Base-by-base conservation (phyloP, 2,113 vertebrate species). In the Elephas maximus region DNA sequence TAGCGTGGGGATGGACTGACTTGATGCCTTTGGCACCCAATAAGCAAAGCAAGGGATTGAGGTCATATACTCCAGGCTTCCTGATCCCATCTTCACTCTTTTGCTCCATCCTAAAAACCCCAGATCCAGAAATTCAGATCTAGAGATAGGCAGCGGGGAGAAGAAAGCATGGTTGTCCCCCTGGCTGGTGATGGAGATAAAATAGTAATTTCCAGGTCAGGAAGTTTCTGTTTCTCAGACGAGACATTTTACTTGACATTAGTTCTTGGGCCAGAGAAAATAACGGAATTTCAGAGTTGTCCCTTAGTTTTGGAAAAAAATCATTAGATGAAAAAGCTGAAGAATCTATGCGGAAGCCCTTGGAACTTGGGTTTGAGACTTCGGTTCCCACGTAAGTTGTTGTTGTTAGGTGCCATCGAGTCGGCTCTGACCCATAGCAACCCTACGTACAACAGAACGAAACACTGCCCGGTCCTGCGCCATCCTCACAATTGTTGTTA, bases 231-330 rank as follows among this genome's bases (percentile, higher is more conserved):
- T 92, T 91, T 92, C 81, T 63, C 20, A 80, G 24, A 84, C 28
- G 15, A 93, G 63, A 88, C 23, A 37, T 63, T 83, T 76, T 48
- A 48, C 26, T 81, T 86, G 73, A 30, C 62, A 67, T 80, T 53
- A 80, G 12, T 23, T 83, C 81, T 63, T 37, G 48, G 28, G 60
- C 23, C 92, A 94, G 24, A 90, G 21, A 93, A 93, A 93, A 9
- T 41, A 73, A 33, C 62, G 8, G 53, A 69, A 90, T 71, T 57
- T 53, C 17, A 86, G 67, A 88, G 67, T 28, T 60, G 18, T n/a
- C 15, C 57, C n/a, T 94, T 28, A 30, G n/a, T 78, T 92, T 84
- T 88, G 20, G 20, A 33, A 90, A 87, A 93, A 6, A 69, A 10
- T 14, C 23, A 26, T 41, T 81, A 82, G 44, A 63, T 45, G 44